phyloP scores from a whole-genome alignment of 2,797 vertebrate genomes.

The Rhodeus uyekii region DNA sequence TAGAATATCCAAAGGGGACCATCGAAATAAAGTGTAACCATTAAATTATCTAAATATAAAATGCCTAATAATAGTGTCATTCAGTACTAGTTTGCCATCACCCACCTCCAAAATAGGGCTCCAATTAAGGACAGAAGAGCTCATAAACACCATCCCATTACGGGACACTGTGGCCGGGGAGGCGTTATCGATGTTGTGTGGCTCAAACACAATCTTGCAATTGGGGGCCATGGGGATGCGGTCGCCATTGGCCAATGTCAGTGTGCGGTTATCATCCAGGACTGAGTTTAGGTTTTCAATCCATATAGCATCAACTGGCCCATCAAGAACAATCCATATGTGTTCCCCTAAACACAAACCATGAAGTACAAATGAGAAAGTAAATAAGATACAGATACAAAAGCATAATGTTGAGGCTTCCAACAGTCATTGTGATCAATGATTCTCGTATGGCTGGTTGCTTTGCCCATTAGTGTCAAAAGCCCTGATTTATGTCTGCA shows the following conservation, averaged over 20 bases:
- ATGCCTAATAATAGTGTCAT: background rate
- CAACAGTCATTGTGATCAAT: constrained; percentile 26
- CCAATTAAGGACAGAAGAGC: constrained; percentile 92
- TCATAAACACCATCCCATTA: constrained; percentile 99
- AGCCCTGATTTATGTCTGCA: background rate
- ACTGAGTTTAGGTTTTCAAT: constrained; percentile 98
- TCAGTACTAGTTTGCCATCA: background rate
- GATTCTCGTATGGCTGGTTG: constrained; percentile 5
- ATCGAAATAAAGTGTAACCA: background rate
- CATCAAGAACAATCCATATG: constrained; percentile 96
- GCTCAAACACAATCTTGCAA: constrained; percentile 96
- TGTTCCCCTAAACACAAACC: constrained; percentile 82
- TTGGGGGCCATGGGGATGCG: constrained; percentile 96
- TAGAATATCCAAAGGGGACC: background rate
- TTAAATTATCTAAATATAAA: background rate
- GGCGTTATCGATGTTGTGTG: constrained; percentile 96
- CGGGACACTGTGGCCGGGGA: constrained; percentile 97
- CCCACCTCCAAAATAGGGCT: constrained; percentile 92
- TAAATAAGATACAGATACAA: background rate
- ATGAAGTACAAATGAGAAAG: background rate
- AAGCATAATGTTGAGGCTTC: background rate
- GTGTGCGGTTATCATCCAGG: constrained; percentile 94
- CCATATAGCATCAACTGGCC: constrained; percentile 97
- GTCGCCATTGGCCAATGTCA: constrained; percentile 94
- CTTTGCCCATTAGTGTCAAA: constrained; percentile 3